These are phyloP conservation scores for Papilio protenor DNA, from an alignment of 2,888 invertebrate genomes.

Conservation along the genomic window DNA sequence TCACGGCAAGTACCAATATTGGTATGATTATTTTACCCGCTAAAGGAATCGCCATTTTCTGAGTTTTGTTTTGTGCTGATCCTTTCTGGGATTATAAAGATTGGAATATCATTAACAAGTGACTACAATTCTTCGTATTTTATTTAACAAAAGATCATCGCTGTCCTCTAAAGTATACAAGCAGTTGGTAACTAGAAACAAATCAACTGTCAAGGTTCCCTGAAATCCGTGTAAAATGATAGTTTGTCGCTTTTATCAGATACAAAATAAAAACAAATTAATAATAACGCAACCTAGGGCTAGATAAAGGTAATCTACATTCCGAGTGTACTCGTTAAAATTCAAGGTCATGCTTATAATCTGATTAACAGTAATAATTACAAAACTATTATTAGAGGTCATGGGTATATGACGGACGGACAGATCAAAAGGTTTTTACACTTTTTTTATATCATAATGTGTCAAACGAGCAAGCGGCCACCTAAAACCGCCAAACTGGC, in stretches of 20 bases:
- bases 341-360: conserved; percentile 5
- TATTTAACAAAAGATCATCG: neutral
- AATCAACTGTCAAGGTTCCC: neutral
- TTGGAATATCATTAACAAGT: neutral
- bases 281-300: conserved; percentile 16
- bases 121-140: neutral
- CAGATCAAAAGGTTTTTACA: no score
- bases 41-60: conserved; percentile 65
- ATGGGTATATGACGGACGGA: neutral
- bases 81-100: neutral
- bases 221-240: neutral
- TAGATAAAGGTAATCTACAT: conserved; percentile 19
- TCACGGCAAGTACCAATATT: conserved; percentile 60
- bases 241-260: conserved; percentile 11
- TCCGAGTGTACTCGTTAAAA: conserved; percentile 8
- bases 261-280: conserved; percentile 28
- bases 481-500: no score
- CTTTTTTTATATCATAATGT: no score
- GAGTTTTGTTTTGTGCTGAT: conserved; percentile 50
- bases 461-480: no score
- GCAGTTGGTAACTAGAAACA: neutral
- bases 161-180: neutral
- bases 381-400: neutral
- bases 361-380: neutral
- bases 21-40: conserved; percentile 65